These are phyloP conservation scores for Melieria crassipennis DNA, from an alignment of 2,888 invertebrate genomes.

Conservation along the genomic window DNA sequence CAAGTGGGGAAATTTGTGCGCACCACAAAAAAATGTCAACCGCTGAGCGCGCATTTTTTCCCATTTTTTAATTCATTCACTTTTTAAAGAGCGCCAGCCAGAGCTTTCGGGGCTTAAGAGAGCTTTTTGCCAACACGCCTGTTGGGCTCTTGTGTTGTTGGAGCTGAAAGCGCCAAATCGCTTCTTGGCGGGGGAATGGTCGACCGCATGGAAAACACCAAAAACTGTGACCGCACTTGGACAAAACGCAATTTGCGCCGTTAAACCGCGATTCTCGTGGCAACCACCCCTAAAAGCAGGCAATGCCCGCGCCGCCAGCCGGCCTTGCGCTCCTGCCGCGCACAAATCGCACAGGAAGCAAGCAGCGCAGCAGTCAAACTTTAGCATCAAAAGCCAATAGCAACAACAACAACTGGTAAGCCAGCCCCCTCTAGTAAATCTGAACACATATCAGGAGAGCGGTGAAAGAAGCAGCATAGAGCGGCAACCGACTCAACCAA, in stretches of 20 bases:
- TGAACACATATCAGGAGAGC: neutral
- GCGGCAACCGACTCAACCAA: slow-evolving; percentile 29
- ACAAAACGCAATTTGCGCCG: slow-evolving; percentile 26
- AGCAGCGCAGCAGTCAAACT: neutral
- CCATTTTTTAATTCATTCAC: neutral
- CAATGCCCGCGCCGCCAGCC: slow-evolving; percentile 10
- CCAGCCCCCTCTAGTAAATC: too few relatives aligned
- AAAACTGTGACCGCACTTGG: slow-evolving; percentile 23
- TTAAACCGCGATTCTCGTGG: slow-evolving; percentile 19
- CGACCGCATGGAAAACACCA: neutral
- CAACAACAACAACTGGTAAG: too few relatives aligned
- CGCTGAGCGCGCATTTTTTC: neutral
- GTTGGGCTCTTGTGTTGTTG: neutral
- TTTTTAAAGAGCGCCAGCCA: slow-evolving; percentile 20
- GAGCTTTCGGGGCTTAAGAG: slow-evolving; percentile 12
- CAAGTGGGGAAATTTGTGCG: too few relatives aligned
- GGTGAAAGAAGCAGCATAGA: slow-evolving; percentile 4
- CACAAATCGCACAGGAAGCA: neutral
- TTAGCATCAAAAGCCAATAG: too few relatives aligned
- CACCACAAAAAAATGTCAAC: neutral
- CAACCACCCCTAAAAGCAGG: slow-evolving; percentile 3
- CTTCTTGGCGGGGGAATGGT: neutral
- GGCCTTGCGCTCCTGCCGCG: slow-evolving; percentile 8
- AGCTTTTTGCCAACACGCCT: neutral
- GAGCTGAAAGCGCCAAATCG: neutral